These are phyloP conservation scores for Spisula solida DNA, from an alignment of 2,888 invertebrate species.

Conservation along the genomic window DNA sequence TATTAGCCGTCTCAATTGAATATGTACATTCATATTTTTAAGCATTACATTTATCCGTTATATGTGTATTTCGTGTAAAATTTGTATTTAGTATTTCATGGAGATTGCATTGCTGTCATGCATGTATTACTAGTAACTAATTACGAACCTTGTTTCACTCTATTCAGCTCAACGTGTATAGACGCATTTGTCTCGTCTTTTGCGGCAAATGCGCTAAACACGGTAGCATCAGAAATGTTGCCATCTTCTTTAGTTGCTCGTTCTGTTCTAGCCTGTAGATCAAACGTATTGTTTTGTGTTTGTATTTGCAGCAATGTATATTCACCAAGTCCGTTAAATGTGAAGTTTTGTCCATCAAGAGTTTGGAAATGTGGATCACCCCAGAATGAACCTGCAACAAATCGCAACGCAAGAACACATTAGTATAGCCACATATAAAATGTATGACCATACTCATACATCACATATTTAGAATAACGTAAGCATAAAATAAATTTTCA, in stretches of 20 bases:
- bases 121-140: neutral
- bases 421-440: too few species aligned
- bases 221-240: conserved; percentile 44
- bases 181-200: conserved; percentile 35
- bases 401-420: too few species aligned
- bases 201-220: conserved; percentile 54
- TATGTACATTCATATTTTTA: too few species aligned
- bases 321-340: conserved; percentile 61
- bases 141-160: neutral
- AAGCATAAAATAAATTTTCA: too few species aligned
- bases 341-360: conserved; percentile 45
- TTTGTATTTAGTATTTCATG: too few species aligned
- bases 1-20: too few species aligned
- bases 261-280: conserved; percentile 50
- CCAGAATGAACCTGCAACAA: conserved; percentile 50
- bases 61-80: too few species aligned
- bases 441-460: too few species aligned
- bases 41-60: too few species aligned
- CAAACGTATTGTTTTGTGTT: neutral
- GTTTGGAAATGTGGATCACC: conserved; percentile 60
- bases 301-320: conserved; percentile 38
- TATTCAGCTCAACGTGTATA: conserved; percentile 52
- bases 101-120: neutral
- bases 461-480: too few species aligned
- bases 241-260: conserved; percentile 38